These are phyloP conservation scores for Lamellibrachia satsuma DNA, from an alignment of 2,888 invertebrate species.

Conservation along the genomic window DNA sequence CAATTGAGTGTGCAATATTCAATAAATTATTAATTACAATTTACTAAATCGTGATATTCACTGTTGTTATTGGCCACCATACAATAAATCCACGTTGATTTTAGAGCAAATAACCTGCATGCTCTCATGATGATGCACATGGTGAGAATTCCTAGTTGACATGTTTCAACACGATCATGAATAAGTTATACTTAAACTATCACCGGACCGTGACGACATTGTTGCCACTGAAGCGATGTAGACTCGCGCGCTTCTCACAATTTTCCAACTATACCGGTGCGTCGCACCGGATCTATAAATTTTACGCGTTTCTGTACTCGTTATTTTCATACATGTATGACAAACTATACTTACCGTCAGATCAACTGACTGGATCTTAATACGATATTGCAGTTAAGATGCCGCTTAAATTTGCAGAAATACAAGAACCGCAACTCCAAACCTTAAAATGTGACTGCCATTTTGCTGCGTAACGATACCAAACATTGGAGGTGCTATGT, in stretches of 20 bases:
- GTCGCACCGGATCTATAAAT: neutral
- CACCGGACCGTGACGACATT: constrained; percentile 12
- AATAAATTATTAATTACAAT: constrained; percentile 5
- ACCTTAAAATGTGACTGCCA: neutral
- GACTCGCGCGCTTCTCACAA: constrained; percentile 17
- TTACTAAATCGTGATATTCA: neutral
- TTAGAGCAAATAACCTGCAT: neutral
- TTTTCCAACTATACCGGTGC: constrained; percentile 10
- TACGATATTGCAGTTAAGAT: neutral
- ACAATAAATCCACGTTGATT: neutral
- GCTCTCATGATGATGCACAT: neutral
- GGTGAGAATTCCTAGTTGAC: neutral
- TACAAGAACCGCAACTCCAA: neutral
- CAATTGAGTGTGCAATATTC: neutral
- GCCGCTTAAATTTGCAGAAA: neutral
- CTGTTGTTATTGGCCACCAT: neutral
- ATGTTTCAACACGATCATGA: neutral
- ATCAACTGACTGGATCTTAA: neutral
- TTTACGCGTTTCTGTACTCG: neutral
- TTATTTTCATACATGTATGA: neutral
- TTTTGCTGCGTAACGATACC: neutral
- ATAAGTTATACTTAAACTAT: neutral
- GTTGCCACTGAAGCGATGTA: constrained; percentile 9
- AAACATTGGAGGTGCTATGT: neutral
- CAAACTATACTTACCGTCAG: constrained; percentile 1